Base-by-base conservation (phyloP, 1,140 invertebrate species). In the Agraylea sexmaculata region DNA sequence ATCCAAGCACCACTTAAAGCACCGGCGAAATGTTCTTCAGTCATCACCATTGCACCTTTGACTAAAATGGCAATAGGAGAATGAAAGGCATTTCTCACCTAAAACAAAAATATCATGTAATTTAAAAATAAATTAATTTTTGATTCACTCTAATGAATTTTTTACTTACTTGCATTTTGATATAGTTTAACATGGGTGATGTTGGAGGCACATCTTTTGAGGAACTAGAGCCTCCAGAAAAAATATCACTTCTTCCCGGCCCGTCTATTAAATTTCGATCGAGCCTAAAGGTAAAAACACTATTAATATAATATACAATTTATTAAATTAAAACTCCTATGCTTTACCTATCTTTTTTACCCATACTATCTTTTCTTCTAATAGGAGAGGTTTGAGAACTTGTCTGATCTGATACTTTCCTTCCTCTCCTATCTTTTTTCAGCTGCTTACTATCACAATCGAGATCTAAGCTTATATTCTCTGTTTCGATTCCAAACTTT, bases 1-100 rank as follows among this genome's bases (percentile, higher is more conserved):
- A 94, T 85, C 95, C 95, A 99, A 3, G 88, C 85, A 4, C 93
- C 80, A 0, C 86, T 80, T 31, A 96, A 70, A 5, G 91, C 77
- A 46, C 93, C 85, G 12, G 82, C 69, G 51, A 93, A 92, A 45
- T 87, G 71, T 25, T 95, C 88, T 51, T 92, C 88, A 7, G 75
- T 70, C 51, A 98, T 71, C 2, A 94, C 78, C 0, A 92, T 84
- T 0, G 89, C 87, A 3, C 90, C 87, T 70, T 99, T 99, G 0
- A 92, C 73, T 30, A 98, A 59, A 1, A 83, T 75, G 0, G 90
- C 87, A 29, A 99, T 59, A 0, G 91, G 87, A 33, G 83, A 78
- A 56, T 97, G 92, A 51, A 94, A 94, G 11, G 91, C 74, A 42
- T 85, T 83, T 43, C 68, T 59, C 51, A 88, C 84, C 70, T 95